Evolutionary conservation across 2,888 invertebrate species (phyloP), one percentile per base, ranked within the genome.

Genomic region (Drosophila peninsularis): DNA sequence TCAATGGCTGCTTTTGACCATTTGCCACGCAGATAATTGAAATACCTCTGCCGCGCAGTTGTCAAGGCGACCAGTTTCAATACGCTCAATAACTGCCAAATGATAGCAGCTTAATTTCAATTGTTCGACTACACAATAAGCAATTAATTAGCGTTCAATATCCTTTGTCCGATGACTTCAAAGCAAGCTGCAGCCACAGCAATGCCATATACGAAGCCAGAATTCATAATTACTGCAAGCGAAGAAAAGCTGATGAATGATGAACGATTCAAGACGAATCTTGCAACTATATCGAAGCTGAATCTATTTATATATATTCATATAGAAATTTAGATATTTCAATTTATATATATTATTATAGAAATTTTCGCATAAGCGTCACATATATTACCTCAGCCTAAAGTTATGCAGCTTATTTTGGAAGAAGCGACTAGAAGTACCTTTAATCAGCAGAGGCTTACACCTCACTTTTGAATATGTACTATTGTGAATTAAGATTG

Each of bases 1-100:
- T 21, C 27, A 58, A 44, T 45, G 64, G 63, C 64, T 36, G 27
- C 11, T 50, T 34, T 17, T n/a, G 21, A 30, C 27, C 52, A 21
- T 63, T 42, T 17, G 17, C 17, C 2, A 36, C 57, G 42, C 27
- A 42, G 24, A 39, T 11, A 5, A 1, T 24, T 36, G 2, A 50
- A 14, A n/a, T 36, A 13, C 2, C 32, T 19, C 24, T 14, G 13
- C 27, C n/a, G n/a, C 13, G 17, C 17, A 6, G 13, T 11, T 19
- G 32, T 2, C 32, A 49, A 49, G 47, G 49, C 32, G 32, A 49
- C 44, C 21, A 27, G 13, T 42, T 42, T 13, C 14, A 42, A 27
- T n/a, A n/a, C 0, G 9, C 7, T 9, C 9, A 45, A 45, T n/a
- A 4, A 14, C 9, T 21, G 2, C 6, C 13, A 21, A 13, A 21